Evolutionary conservation across 1,140 invertebrate species (phyloP), one percentile per base, ranked within the genome.

Genomic region (Philopotamus ludificatus): DNA sequence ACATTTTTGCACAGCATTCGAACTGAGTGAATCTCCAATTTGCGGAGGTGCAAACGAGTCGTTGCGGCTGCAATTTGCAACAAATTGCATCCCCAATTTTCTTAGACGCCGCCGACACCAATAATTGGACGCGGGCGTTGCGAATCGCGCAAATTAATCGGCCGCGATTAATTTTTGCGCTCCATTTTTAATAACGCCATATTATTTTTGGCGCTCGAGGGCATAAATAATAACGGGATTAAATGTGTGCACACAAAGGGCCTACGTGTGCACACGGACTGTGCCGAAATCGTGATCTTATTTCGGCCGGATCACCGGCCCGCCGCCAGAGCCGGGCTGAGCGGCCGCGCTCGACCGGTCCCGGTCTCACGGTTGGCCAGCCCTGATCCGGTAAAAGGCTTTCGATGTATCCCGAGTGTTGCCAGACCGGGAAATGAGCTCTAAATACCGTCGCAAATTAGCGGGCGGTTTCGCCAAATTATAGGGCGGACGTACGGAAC

Each of bases 401-500:
- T 62, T 67, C 59, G 41, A 26, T 55, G 59, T 50, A 21, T 39
- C 44, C 22, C 49, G 58, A 45, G 23, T 34, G 12, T 12, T 28
- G 51, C 25, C n/a, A 57, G 15, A 28, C 34, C 44, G 41, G 39
- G 45, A 41, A 62, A 63, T 63, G 55, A 66, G 23, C 23, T 57
- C 59, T 67, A 50, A 62, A 62, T 44, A 20, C 18, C 42, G 23
- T 50, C 4, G 45, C 45, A 62, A 67, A 67, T 67, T 67, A 55
- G 65, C 39, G n/a, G 65, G 57, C 65, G 65, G 65, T 28, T 7
- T 39, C 55, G 16, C n/a, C 50, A 66, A 59, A 66, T 66, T 66
- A 66, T 55, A 66, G 65, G 58, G 47, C 50, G 50, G 51, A 9
- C 12, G 53, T 4, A 21, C 16, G 49, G 39, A 44, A 39, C 41